These are phyloP conservation scores for Tokudaia tokunoshimensis DNA, from an alignment of 2,797 vertebrate genomes.

Conservation along the genomic window DNA sequence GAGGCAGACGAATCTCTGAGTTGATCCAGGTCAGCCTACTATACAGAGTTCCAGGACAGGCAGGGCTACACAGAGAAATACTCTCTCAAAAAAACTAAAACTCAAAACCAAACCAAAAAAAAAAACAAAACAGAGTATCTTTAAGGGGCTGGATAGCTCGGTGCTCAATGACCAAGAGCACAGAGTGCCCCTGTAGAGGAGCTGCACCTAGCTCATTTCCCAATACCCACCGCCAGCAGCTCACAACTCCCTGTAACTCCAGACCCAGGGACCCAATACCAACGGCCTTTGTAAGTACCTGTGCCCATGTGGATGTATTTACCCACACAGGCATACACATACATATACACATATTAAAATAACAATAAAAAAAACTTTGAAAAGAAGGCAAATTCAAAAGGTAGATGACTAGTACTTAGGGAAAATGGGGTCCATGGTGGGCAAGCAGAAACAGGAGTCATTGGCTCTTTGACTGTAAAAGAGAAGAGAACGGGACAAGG, in stretches of 20 bases:
- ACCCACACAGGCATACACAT: neutral
- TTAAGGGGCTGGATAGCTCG: neutral
- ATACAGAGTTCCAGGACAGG: neutral
- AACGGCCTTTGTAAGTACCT: too few relatives aligned
- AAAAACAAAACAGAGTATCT: neutral
- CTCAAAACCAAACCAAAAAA: neutral
- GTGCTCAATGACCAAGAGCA: neutral
- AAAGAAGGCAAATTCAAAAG: neutral
- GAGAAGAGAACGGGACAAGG: slow-evolving; percentile 50
- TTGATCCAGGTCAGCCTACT: neutral
- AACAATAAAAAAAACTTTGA: neutral
- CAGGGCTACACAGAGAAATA: neutral
- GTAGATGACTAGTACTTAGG: neutral
- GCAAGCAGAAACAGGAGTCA: slow-evolving; percentile 38
- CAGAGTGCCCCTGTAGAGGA: neutral
- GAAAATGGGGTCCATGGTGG: neutral
- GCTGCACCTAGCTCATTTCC: neutral
- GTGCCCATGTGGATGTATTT: neutral
- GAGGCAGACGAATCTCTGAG: neutral
- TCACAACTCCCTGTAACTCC: neutral
- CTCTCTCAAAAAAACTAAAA: neutral
- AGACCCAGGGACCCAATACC: neutral
- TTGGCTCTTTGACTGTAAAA: slow-evolving; percentile 44
- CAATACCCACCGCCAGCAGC: neutral
- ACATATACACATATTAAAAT: neutral